Conservation (phyloP, 2,888 invertebrate species). For the Digitonthophagus gazella region DNA sequence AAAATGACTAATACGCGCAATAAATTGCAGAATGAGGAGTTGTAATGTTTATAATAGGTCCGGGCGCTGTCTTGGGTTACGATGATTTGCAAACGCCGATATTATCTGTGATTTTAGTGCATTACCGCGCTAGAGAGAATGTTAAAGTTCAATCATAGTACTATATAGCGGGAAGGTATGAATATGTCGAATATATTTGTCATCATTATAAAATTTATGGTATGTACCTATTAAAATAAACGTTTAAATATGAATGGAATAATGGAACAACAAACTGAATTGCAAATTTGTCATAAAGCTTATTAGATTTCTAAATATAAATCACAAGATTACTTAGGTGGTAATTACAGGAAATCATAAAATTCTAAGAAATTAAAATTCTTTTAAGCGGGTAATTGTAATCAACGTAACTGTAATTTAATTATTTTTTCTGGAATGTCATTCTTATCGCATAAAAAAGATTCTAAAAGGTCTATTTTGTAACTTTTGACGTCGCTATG, state of each 20-base stretch:
- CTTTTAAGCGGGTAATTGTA: neutral
- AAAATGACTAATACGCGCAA: neutral
- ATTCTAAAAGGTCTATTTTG: too few species aligned
- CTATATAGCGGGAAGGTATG: neutral
- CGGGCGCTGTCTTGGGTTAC: neutral
- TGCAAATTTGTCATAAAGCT: too few species aligned
- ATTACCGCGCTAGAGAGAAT: neutral
- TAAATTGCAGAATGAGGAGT: neutral
- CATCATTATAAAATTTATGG: neutral
- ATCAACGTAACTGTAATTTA: neutral
- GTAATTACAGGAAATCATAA: neutral
- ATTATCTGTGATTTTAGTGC: neutral
- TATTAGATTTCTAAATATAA: too few species aligned
- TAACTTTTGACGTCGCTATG: too few species aligned
- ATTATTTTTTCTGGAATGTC: too few species aligned
- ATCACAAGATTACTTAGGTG: too few species aligned
- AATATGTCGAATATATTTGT: neutral
- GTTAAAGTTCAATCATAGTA: neutral
- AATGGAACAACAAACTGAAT: too few species aligned
- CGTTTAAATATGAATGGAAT: too few species aligned
- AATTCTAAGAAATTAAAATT: neutral
- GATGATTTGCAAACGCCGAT: neutral
- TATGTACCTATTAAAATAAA: too few species aligned
- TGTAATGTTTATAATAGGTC: neutral
- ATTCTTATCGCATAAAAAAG: too few species aligned